Evolutionary conservation across 2,888 invertebrate species (phyloP), one percentile per base, ranked within the genome.

Genomic region (Mylabris sibirica): DNA sequence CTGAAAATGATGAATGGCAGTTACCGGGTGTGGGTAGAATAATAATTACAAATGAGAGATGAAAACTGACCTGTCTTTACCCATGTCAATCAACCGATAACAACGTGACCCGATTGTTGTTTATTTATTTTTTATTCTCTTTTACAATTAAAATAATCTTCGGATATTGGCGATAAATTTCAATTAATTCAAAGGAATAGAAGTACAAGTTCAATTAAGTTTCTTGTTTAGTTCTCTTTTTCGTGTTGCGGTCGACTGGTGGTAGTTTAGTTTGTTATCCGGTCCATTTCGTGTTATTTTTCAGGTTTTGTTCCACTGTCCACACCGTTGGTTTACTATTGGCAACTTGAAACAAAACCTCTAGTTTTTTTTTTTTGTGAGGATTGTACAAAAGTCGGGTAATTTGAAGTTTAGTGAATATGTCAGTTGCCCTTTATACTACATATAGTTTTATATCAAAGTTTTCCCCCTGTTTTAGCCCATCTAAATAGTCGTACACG

Each of bases 1-100:
- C 75, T 75, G 77, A 76, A 76, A 74, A 75, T 77, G 77, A 77
- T 76, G 76, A 76, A 77, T 76, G 72, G 77, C 73, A 71, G 73
- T 68, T 65, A 73, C 67, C 69, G 68, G 60, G 70, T 75, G 74
- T 74, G 74, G 74, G 74, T 69, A 69, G 74, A 75, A 76, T 75
- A 74, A 74, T 75, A 76, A 76, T 76, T 74, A 74, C 72, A 53
- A 53, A 68, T 71, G 73, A 71, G 67, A 69, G 62, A 57, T 24
- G 12, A 12, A 22, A 53, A 53, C 53, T 53, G 53, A 53, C 53
- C 53, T 53, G 22, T 53, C 53, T 53, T 53, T 24, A 53, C 22
- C 53, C 22, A 12, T 53, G 53, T 53, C 53, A 53, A 53, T 53
- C 53, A 53, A 68, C n/a, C n/a, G 64, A 60, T 61, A 60, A 44